A percentile compares a stretch with the other conserved stretches of the same genome.
These are phyloP conservation scores for Lasiommata megera DNA, from an alignment of 2,888 invertebrate species.

Conservation along the genomic window DNA sequence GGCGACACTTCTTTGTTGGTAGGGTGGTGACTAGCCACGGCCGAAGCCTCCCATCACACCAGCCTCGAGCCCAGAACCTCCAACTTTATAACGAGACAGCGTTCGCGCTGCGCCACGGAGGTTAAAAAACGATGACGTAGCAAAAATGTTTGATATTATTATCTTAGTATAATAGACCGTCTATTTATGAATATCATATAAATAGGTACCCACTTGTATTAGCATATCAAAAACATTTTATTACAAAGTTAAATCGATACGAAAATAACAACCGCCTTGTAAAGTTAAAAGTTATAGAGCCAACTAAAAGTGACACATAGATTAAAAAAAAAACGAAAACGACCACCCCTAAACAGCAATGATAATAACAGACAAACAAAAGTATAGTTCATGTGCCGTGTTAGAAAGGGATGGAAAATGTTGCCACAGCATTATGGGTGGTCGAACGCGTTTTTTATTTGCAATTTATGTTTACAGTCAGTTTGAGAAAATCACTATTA, in stretches of 20 bases:
- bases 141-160: too few species aligned
- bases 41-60: too few species aligned
- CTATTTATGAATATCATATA: too few species aligned
- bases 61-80: too few species aligned
- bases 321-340: slow-evolving; percentile 38
- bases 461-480: slow-evolving; percentile 61
- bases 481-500: slow-evolving; percentile 20
- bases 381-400: slow-evolving; percentile 29
- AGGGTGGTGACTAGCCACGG: too few species aligned
- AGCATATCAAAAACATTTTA: background rate
- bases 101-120: too few species aligned
- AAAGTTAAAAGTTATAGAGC: slow-evolving; percentile 3
- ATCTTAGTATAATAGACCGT: too few species aligned
- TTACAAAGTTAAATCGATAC: slow-evolving; percentile 5
- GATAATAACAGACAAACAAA: slow-evolving; percentile 67
- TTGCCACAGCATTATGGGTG: slow-evolving; percentile 61
- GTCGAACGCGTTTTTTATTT: slow-evolving; percentile 57
- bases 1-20: too few species aligned
- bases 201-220: background rate
- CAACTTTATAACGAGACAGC: too few species aligned
- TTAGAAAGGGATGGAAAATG: slow-evolving; percentile 43
- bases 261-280: background rate
- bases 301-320: slow-evolving; percentile 14
- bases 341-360: slow-evolving; percentile 73
- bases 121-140: too few species aligned